Evolutionary conservation across 2,113 vertebrate species (phyloP).

Genomic region (Datnioides undecimradiatus): DNA sequence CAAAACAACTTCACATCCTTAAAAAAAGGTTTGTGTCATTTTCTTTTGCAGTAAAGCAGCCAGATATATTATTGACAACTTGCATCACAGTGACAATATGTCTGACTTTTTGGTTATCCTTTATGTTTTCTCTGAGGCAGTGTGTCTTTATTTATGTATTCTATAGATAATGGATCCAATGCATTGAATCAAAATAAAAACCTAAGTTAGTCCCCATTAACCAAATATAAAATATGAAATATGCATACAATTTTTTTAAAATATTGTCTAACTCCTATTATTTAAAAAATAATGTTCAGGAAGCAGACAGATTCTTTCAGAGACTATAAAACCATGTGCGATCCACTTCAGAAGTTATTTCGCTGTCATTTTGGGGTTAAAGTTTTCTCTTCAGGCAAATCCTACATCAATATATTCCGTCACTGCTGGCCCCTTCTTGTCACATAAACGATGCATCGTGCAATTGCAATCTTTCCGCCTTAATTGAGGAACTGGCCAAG

Average conservation of each 20-base stretch:
- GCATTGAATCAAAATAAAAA: conserved; percentile 15
- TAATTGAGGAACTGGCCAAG: conserved; percentile 81
- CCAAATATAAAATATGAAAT: not conserved
- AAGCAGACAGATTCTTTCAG: not conserved
- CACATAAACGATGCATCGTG: conserved; percentile 66
- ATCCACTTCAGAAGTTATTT: not conserved
- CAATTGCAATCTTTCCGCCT: conserved; percentile 79
- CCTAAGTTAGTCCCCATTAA: not conserved
- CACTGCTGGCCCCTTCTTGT: conserved; percentile 60
- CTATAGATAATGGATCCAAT: not conserved
- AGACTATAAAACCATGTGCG: not conserved
- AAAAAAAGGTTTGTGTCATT: not conserved
- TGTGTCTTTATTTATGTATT: not conserved
- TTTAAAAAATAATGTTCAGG: not conserved
- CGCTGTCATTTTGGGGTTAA: not conserved
- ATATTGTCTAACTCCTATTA: not conserved
- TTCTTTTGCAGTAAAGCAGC: not conserved
- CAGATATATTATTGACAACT: conserved; percentile 1
- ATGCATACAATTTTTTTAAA: not conserved
- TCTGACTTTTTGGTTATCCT: not conserved
- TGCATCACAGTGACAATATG: not conserved
- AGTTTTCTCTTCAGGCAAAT: conserved; percentile 10
- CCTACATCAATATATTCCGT: conserved; percentile 38
- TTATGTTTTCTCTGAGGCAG: conserved; percentile 1
- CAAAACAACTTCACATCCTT: not conserved